Evolutionary conservation across 2,797 vertebrate species (phyloP), one percentile per base, ranked within the genome.

Genomic region (Paguma larvata): DNA sequence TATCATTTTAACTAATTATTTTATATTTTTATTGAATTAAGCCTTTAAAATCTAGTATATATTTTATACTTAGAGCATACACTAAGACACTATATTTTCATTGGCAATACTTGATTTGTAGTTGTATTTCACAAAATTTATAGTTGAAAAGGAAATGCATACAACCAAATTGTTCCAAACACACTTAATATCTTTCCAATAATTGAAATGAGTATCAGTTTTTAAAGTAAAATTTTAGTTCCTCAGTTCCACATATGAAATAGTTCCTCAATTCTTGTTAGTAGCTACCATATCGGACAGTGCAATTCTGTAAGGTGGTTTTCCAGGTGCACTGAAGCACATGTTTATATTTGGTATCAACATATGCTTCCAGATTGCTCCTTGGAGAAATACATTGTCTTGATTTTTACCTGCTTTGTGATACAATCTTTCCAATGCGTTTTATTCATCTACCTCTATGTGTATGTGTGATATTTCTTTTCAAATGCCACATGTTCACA

Each of bases 81-180:
- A 27, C 78, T 23, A 11, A 85, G 77, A 63, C 10, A 75, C 27
- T 78, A 46, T 34, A 80, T 46, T 93, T 93, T 84, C 85, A 73
- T 30, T 87, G n/a, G 46, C 44, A 82, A 65, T 77, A 68, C 15
- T 84, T 94, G 12, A 67, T 86, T 6, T 56, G 3, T 38, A 6
- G 65, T 92, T 93, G n/a, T 18, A 89, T 51, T 80, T 89, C 68
- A 67, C 73, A 72, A 83, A 77, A 79, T 77, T 62, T 83, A 46
- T 38, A 63, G 5, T 18, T 65, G 51, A 75, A 80, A 92, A 27
- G 13, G 83, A 83, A 82, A 90, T 70, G 78, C 10, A 44, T 6
- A 44, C 32, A 21, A 18, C 18, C 30, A 88, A 15, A 10, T 93
- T 68, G 10, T 77, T 80, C 19, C n/a, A 87, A 78, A 87, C 68